Percentiles rank a stretch among this genome's conserved stretches.
Evolutionary conservation across 2,797 vertebrate species (phyloP).

Genomic region (Tokudaia muenninki): DNA sequence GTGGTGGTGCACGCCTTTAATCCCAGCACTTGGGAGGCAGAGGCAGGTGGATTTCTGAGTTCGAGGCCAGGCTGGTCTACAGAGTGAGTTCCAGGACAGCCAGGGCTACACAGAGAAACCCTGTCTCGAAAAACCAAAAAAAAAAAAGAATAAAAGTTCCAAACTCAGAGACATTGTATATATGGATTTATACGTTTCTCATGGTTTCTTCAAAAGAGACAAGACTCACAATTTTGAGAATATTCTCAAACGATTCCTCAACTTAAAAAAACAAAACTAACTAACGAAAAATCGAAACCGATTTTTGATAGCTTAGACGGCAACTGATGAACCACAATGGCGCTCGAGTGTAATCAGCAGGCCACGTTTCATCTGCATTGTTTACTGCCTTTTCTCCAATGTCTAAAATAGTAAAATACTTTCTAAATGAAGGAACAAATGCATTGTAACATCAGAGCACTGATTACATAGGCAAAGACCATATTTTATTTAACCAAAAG

Average conservation of each 20-base stretch:
- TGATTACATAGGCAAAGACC: not conserved
- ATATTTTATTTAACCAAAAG: constrained; percentile 1
- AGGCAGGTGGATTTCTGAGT: too few species aligned
- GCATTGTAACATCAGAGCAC: not conserved
- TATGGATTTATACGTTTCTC: not conserved
- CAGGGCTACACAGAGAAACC: too few species aligned
- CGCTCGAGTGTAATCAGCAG: not conserved
- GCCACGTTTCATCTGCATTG: not conserved
- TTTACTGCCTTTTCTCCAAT: not conserved
- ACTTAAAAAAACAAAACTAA: not conserved
- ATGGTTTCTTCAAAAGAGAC: not conserved
- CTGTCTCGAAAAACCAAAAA: too few species aligned
- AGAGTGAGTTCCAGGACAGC: too few species aligned
- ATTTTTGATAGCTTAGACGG: not conserved
- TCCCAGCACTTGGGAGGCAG: too few species aligned
- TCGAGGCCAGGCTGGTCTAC: too few species aligned
- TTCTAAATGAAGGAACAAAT: not conserved
- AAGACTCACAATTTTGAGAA: not conserved
- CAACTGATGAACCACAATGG: not conserved
- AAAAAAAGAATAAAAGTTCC: not conserved
- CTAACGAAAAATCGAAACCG: not conserved
- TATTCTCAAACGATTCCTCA: not conserved
- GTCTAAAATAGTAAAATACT: not conserved
- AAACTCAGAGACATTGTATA: not conserved
- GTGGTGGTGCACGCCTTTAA: too few species aligned